Base-by-base conservation (phyloP, 2,797 vertebrate species). In the Callimico goeldii region DNA sequence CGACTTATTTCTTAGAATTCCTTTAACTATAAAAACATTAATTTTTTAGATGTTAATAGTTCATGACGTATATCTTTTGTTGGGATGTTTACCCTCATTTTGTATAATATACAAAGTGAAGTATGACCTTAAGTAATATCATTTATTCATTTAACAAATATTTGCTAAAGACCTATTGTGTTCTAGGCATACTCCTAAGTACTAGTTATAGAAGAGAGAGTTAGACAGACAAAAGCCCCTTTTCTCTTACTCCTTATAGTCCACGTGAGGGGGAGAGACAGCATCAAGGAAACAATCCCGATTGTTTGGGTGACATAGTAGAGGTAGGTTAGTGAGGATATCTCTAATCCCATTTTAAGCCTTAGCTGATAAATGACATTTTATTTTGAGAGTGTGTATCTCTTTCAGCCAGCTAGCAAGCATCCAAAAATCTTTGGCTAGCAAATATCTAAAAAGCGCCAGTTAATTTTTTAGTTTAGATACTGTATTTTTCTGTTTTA, bases 1-100 rank as follows among this genome's bases (percentile, higher is more conserved):
- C 28, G 7, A 80, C 9, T 92, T 94, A 24, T 77, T 20, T 94
- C 43, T 36, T 70, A n/a, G 26, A 43, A 80, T 72, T 95, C 84
- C 41, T 90, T 94, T 61, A 70, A 50, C 13, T 83, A 2, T 92
- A 81, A 89, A 88, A 94, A 92, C 57, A n/a, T 94, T 50, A 88
- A 41, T 83, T 88, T 10, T 94, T 93, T 91, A 89, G 67, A 48
- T 90, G 58, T 75, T 89, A 33, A 5, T 64, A 72, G 14, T 58
- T 26, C 87, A 28, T 73, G 55, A 39, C 36, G 79, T 72, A 1
- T 48, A n/a, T 86, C 52, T 94, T 93, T 39, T 77, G 7, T 87
- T 86, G 50, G 88, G 39, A 24, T 91, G 14, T 96, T 95, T 92
- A n/a, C 61, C 20, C 7, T 96, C n/a, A n/a, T 72, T 87, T 46